Evolutionary conservation across 2,888 invertebrate genomes (phyloP).

Genomic region (Ischnus inquisitorius): DNA sequence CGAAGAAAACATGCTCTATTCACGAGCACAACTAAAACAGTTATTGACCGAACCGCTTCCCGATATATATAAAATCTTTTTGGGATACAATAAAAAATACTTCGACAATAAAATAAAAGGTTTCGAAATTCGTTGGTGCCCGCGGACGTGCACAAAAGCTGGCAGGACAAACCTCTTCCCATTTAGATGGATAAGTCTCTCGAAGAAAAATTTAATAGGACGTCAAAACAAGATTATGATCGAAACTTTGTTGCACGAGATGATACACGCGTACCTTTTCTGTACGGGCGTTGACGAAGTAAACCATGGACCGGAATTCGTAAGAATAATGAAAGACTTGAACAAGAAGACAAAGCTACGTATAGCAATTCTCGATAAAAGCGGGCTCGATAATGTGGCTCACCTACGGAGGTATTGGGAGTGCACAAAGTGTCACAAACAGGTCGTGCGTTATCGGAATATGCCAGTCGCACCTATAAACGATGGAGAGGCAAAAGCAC

Average conservation of each 20-base stretch:
- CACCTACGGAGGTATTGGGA: not conserved
- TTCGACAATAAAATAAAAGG: not conserved
- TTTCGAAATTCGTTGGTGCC: not conserved
- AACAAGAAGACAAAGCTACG: not conserved
- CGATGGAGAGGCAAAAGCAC: too few species aligned
- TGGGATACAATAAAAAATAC: not conserved
- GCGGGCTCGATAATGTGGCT: not conserved
- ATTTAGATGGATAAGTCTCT: not conserved
- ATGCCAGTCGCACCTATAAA: too few species aligned
- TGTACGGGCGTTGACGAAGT: fast-evolving
- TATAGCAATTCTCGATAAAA: not conserved
- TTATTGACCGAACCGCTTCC: not conserved
- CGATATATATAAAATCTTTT: not conserved
- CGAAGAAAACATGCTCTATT: not conserved
- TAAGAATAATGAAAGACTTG: not conserved
- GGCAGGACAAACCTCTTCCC: not conserved
- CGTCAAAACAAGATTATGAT: not conserved
- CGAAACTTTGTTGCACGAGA: not conserved
- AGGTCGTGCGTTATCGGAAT: not conserved
- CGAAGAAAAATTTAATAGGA: not conserved
- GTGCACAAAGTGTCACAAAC: not conserved
- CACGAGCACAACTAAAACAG: not conserved
- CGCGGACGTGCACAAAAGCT: fast-evolving
- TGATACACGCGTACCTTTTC: not conserved
- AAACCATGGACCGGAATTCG: not conserved